Evolutionary conservation across 2,113 vertebrate genomes (phyloP).

Genomic region (Ptychochromis oligacanthus): DNA sequence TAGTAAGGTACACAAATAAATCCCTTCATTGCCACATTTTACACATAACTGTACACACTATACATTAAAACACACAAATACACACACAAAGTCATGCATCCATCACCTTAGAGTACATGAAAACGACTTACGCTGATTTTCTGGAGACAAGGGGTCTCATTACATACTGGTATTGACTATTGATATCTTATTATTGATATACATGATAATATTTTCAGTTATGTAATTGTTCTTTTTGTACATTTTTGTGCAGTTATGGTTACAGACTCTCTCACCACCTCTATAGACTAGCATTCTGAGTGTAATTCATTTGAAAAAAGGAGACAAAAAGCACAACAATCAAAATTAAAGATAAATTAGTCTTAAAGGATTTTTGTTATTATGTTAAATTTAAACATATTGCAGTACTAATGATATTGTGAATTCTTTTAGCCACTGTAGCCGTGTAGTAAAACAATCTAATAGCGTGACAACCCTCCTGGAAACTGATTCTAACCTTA

Average conservation of each 20-base stretch:
- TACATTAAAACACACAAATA: neutral
- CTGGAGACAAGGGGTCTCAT: neutral
- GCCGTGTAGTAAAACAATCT: neutral
- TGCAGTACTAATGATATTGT: neutral
- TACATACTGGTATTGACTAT: neutral
- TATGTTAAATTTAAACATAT: neutral
- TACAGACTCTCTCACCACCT: neutral
- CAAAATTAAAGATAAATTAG: neutral
- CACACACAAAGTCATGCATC: neutral
- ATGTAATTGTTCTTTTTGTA: neutral
- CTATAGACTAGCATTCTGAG: neutral
- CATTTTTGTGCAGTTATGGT: neutral
- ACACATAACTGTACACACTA: neutral
- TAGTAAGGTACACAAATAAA: constrained; percentile 78
- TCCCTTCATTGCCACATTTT: constrained; percentile 60
- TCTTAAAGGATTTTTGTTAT: neutral
- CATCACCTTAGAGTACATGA: neutral
- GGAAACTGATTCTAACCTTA: neutral
- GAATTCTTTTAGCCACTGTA: neutral
- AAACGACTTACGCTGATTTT: neutral
- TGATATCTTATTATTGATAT: neutral
- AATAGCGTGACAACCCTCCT: neutral
- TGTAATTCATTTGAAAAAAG: neutral
- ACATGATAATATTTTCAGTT: neutral
- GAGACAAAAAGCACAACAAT: neutral